Evolutionary conservation across 23 tunicate species (phyloP).

Genomic region (Botrylloides violaceus): DNA sequence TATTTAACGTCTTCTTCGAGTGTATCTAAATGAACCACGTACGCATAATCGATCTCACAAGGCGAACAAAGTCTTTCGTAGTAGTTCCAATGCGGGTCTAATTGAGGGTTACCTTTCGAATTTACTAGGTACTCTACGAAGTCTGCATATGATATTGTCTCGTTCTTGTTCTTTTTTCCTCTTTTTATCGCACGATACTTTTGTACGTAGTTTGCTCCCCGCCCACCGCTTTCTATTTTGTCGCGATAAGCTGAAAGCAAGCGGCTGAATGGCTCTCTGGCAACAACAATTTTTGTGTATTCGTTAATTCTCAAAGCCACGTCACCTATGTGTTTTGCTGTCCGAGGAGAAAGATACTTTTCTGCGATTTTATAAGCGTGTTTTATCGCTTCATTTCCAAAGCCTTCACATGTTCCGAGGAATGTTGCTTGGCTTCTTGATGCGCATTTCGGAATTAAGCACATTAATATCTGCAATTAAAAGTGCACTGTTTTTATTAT

Average conservation of each 20-base stretch:
- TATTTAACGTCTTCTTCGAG: not conserved
- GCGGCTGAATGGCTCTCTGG: slow-evolving; percentile 26
- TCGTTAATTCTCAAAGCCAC: not conserved
- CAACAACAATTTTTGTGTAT: slow-evolving; percentile 2
- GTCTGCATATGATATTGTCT: not conserved
- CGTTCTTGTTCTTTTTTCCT: not conserved
- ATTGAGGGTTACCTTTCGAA: not conserved
- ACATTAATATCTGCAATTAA: slow-evolving; percentile 5
- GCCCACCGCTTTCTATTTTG: not conserved
- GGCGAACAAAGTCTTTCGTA: slow-evolving; percentile 14
- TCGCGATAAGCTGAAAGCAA: slow-evolving; percentile 14
- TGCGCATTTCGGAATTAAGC: slow-evolving; percentile 23
- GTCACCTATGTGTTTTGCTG: not conserved
- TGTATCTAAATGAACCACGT: slow-evolving; percentile 1
- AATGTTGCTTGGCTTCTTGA: slow-evolving; percentile 39
- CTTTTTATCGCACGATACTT: not conserved
- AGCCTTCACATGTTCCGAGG: slow-evolving; percentile 9
- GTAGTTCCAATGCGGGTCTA: slow-evolving; percentile 23
- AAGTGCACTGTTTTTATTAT: no score
- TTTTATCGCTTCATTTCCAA: not conserved
- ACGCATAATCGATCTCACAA: slow-evolving; percentile 1
- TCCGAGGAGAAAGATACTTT: slow-evolving; percentile 2
- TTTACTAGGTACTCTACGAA: slow-evolving; percentile 2
- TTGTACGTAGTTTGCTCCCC: not conserved
- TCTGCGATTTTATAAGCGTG: not conserved